Evolutionary conservation across 2,113 vertebrate genomes (phyloP).

Genomic region (Ailuropoda melanoleuca): DNA sequence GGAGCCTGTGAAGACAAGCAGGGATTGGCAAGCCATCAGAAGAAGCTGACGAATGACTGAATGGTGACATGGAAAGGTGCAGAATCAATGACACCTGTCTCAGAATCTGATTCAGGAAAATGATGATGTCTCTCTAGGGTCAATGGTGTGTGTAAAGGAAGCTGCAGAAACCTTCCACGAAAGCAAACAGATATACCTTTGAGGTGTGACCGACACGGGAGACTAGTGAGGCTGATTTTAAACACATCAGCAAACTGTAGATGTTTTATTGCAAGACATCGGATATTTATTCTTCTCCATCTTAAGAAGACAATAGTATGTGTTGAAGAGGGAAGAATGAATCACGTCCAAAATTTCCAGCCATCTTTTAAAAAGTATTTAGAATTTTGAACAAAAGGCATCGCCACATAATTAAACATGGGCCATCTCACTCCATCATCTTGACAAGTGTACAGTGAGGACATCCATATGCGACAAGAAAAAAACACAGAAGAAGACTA

Average conservation of each 20-base stretch:
- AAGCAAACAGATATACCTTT: not conserved
- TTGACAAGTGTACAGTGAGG: not conserved
- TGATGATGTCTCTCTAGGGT: not conserved
- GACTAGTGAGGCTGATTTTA: not conserved
- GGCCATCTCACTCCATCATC: not conserved
- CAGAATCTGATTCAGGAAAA: not conserved
- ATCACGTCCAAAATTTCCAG: not conserved
- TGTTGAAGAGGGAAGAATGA: not conserved
- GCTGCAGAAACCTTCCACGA: not conserved
- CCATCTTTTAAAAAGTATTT: not conserved
- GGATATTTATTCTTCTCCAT: not conserved
- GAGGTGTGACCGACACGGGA: not conserved
- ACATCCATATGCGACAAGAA: not conserved
- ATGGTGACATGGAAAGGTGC: not conserved
- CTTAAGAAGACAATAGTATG: not conserved
- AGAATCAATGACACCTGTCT: not conserved
- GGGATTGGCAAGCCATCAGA: no score
- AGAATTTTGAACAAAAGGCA: not conserved
- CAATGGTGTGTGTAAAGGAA: not conserved
- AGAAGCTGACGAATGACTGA: not conserved
- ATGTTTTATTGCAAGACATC: not conserved
- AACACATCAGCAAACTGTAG: not conserved
- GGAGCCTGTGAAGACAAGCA: not conserved
- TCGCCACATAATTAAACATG: not conserved
- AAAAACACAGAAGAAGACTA: not conserved